These are phyloP conservation scores for Sitophilus oryzae DNA, from an alignment of 1,140 invertebrate species.

Conservation along the genomic window DNA sequence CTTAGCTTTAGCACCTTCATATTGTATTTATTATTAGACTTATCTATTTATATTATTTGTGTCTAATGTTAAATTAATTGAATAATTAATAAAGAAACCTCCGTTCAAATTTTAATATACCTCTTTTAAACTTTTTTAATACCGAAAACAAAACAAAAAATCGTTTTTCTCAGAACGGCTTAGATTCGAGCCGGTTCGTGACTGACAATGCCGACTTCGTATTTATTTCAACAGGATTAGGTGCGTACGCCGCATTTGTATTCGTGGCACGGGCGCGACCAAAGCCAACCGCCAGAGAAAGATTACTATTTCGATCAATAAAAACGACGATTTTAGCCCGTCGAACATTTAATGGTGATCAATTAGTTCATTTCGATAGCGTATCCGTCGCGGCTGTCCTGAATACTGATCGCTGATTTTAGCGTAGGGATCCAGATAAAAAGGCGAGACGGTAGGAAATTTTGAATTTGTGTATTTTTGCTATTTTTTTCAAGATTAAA, in stretches of 20 bases:
- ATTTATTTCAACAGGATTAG: constrained; percentile 10
- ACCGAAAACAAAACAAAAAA: neutral
- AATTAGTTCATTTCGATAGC: constrained; percentile 12
- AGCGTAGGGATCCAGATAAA: too few species aligned
- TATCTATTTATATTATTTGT: too few species aligned
- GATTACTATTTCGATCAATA: constrained; percentile 16
- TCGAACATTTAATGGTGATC: constrained; percentile 16
- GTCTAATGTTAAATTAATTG: too few species aligned
- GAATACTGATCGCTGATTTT: neutral
- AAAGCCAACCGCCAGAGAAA: constrained; percentile 4
- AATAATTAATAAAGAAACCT: too few species aligned
- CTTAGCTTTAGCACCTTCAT: too few species aligned
- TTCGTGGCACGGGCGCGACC: constrained; percentile 7
- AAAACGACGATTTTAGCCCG: constrained; percentile 12
- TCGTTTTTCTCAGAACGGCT: neutral
- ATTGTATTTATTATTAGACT: too few species aligned
- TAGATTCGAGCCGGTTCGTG: constrained; percentile 8
- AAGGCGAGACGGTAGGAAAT: too few species aligned
- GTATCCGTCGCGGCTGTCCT: neutral
- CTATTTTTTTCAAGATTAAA: too few species aligned
- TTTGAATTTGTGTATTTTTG: too few species aligned
- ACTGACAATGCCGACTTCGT: neutral
- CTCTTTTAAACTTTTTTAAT: too few species aligned
- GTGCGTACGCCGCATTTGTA: constrained; percentile 14
- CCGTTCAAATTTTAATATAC: too few species aligned